These are phyloP conservation scores for Lithobates pipiens DNA, from an alignment of 2,797 vertebrate species.

Conservation along the genomic window DNA sequence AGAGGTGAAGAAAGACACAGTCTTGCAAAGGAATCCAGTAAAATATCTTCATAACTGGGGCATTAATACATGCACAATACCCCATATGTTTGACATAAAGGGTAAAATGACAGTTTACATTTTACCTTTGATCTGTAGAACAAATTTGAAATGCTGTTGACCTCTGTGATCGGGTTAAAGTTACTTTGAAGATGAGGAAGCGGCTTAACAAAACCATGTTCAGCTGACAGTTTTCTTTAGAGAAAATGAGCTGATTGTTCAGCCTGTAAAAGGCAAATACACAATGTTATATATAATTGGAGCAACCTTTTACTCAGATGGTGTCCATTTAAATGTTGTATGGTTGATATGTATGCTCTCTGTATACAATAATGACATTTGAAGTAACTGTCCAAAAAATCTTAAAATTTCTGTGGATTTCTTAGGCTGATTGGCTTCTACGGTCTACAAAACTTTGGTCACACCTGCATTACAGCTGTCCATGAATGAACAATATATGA, in stretches of 20 bases:
- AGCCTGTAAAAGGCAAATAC: conserved; percentile 3
- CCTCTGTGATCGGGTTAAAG: conserved; percentile 20
- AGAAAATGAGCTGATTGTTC: conserved; percentile 53
- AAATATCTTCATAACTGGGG: conserved; percentile 46
- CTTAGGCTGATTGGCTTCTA: not conserved
- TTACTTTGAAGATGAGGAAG: conserved; percentile 51
- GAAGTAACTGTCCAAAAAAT: not conserved
- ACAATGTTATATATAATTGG: not conserved
- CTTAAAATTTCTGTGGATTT: not conserved
- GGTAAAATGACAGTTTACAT: conserved; percentile 47
- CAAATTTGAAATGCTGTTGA: conserved; percentile 51
- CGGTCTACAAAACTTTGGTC: not conserved
- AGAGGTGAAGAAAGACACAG: conserved; percentile 46
- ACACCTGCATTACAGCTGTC: too few species aligned
- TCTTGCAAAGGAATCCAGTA: conserved; percentile 43
- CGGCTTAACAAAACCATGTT: conserved; percentile 29
- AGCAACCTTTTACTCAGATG: conserved; percentile 8
- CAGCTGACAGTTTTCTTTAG: conserved; percentile 42
- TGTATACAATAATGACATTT: not conserved
- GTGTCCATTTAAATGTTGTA: not conserved
- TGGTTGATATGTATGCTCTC: not conserved
- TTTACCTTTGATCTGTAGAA: conserved; percentile 57
- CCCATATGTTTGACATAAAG: conserved; percentile 59
- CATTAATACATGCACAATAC: conserved; percentile 30
- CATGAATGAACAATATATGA: too few species aligned